phyloP scores from a whole-genome alignment of 64 coral and sea anemone species.

The Montipora capricornis region DNA sequence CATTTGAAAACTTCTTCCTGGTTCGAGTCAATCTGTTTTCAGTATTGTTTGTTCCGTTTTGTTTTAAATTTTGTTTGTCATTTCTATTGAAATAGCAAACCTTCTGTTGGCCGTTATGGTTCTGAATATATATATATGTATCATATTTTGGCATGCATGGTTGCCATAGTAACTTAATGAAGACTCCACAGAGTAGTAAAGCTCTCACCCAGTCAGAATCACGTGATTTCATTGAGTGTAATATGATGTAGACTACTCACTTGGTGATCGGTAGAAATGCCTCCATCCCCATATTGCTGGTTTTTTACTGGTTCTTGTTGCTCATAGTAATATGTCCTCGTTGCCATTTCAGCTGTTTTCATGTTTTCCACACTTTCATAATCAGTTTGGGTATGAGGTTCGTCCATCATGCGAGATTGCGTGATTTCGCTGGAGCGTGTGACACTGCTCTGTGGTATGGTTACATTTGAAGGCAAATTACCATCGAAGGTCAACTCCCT shows the following conservation, averaged over 20 bases:
- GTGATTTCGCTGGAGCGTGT: neutral
- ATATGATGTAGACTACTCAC: neutral
- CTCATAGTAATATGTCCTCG: constrained; percentile 39
- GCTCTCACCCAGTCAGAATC: neutral
- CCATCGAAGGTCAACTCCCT: neutral
- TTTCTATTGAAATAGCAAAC: too few relatives aligned
- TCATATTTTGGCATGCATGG: too few relatives aligned
- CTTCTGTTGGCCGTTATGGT: too few relatives aligned
- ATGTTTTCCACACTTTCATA: neutral
- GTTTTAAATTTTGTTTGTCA: too few relatives aligned
- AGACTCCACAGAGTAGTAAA: too few relatives aligned
- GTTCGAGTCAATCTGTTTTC: too few relatives aligned
- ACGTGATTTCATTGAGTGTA: too few relatives aligned
- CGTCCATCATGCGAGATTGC: neutral
- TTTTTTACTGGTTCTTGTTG: neutral
- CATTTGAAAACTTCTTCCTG: too few relatives aligned
- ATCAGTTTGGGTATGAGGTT: neutral
- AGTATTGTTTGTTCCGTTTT: too few relatives aligned
- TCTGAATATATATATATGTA: too few relatives aligned
- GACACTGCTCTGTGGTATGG: neutral
- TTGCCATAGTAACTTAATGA: too few relatives aligned
- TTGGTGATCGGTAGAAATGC: neutral
- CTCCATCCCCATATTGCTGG: constrained; percentile 22
- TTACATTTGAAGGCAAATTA: neutral
- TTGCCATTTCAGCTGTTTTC: neutral